Conservation (phyloP, 2,113 vertebrate species). For the Coracopsis vasa region DNA sequence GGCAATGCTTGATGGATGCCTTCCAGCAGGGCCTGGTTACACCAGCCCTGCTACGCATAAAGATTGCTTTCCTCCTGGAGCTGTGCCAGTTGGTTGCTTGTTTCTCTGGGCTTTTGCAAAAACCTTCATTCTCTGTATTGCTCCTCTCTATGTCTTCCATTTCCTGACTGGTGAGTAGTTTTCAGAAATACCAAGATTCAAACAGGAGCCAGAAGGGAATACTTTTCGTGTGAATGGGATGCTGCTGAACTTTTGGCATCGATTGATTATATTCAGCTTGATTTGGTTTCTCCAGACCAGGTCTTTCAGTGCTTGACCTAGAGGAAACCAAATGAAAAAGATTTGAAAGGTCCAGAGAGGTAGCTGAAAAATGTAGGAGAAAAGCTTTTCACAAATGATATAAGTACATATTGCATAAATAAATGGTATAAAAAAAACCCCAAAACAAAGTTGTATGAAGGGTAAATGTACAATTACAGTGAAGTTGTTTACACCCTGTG, state of each 20-base stretch:
- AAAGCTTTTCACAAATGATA: neutral
- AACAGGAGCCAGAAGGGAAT: neutral
- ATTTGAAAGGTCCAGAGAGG: neutral
- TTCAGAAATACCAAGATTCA: neutral
- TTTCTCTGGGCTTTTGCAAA: neutral
- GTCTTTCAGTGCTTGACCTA: neutral
- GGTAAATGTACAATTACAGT: neutral
- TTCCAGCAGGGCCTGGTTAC: neutral
- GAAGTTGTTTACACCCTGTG: neutral
- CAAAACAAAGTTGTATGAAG: neutral
- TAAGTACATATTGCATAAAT: neutral
- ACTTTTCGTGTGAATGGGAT: neutral
- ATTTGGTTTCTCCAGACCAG: neutral
- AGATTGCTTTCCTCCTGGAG: neutral
- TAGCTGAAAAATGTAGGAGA: neutral
- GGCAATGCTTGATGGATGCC: neutral
- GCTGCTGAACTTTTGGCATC: neutral
- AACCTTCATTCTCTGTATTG: neutral
- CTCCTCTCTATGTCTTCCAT: neutral
- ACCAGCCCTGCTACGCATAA: neutral
- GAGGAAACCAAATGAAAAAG: neutral
- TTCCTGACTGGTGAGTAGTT: neutral
- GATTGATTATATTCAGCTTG: neutral
- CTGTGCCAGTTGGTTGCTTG: neutral
- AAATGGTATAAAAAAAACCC: neutral